Conservation (phyloP, 1,140 invertebrate species). For the Plodia interpunctella region DNA sequence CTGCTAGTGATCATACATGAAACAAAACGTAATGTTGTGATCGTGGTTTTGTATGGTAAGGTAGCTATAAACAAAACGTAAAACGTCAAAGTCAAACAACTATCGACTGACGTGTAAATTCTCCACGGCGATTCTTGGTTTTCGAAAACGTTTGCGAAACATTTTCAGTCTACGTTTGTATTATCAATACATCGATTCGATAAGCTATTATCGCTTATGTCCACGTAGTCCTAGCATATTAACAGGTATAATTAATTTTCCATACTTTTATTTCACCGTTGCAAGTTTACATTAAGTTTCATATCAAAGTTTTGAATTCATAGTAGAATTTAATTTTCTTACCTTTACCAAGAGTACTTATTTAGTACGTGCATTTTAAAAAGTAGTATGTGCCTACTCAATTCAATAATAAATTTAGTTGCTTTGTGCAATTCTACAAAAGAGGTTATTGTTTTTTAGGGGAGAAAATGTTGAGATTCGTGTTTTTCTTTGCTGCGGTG, state of each 20-base stretch:
- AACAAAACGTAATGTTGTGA: background rate
- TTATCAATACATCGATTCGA: constrained; percentile 46
- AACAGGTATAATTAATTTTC: constrained; percentile 37
- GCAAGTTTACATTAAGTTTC: constrained; percentile 13
- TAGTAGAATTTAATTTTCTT: background rate
- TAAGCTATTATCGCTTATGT: constrained; percentile 36
- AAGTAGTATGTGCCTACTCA: background rate
- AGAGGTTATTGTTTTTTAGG: constrained; percentile 31
- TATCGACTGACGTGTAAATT: constrained; percentile 26
- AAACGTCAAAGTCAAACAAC: constrained; percentile 19
- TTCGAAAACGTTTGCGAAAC: constrained; percentile 48
- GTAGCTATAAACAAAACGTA: constrained; percentile 18
- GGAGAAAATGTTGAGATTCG: constrained; percentile 46
- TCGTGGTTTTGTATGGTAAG: too few species aligned
- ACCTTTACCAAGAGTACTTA: background rate
- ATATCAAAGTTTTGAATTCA: constrained; percentile 2
- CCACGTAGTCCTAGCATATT: constrained; percentile 41
- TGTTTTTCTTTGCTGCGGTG: constrained; percentile 45
- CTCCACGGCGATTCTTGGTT: constrained; percentile 14
- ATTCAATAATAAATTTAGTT: constrained; percentile 15
- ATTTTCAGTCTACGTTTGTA: constrained; percentile 23
- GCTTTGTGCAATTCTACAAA: background rate
- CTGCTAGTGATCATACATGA: too few species aligned
- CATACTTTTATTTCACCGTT: constrained; percentile 16
- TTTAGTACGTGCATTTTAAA: background rate